phyloP scores from a whole-genome alignment of 2,113 vertebrate species.

The Gasterosteus nipponicus region DNA sequence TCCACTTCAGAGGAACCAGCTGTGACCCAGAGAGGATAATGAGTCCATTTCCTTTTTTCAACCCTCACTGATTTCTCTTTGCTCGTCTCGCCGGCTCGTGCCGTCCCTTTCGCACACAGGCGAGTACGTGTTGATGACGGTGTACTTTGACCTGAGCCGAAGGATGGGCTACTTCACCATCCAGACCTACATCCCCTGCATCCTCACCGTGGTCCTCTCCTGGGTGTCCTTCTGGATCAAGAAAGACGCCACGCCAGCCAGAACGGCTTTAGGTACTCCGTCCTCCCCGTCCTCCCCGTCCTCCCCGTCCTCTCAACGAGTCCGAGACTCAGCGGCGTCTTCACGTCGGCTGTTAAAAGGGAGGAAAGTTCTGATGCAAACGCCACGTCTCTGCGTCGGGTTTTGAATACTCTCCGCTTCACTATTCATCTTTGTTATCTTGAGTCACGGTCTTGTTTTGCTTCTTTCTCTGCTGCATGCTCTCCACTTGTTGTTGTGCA shows the following conservation, averaged over 20 bases:
- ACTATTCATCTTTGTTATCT: constrained; percentile 19
- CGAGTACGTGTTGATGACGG: constrained; percentile 96
- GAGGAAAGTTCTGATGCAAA: not conserved
- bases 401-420: constrained; percentile 8
- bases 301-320: too few species aligned
- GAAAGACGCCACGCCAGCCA: constrained; percentile 95
- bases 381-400: not conserved
- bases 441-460: constrained; percentile 56
- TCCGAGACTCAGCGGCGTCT: too few species aligned
- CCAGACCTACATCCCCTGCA: constrained; percentile 97
- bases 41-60: too few species aligned
- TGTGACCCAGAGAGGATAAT: too few species aligned
- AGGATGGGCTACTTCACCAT: constrained; percentile 99
- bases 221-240: constrained; percentile 99
- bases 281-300: not conserved
- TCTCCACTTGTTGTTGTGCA: constrained; percentile 70
- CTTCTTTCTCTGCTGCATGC: constrained; percentile 53
- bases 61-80: too few species aligned
- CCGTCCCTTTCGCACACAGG: constrained; percentile 76
- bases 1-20: too few species aligned
- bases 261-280: constrained; percentile 90
- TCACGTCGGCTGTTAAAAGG: not conserved
- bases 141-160: constrained; percentile 94
- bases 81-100: too few species aligned
- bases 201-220: constrained; percentile 95